Base-by-base conservation (phyloP, 2,888 invertebrate species). In the Drosophila lutescens region DNA sequence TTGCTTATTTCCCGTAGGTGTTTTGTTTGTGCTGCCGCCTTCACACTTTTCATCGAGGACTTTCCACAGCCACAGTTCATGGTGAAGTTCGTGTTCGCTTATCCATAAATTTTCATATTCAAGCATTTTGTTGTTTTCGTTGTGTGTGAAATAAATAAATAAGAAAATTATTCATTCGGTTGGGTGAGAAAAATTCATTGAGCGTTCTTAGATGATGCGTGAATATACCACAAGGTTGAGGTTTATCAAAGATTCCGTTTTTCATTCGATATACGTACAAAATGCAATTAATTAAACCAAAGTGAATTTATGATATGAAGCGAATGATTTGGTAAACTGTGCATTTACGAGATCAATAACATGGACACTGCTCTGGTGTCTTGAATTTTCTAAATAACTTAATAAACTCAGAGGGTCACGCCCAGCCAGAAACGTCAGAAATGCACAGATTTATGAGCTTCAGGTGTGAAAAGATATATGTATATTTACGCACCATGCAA, bases 401-500 rank as follows among this genome's bases (percentile, higher is more conserved):
- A 68, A 67, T 49, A 62, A 55, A 34, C 30, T 38, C 2, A 46
- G 15, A 41, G 38, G 26, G 26, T 26, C 26, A 26, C 26, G 26
- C 26, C 26, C 26, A 9, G 1, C 53, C n/a, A 50, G 34, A 38
- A 50, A 40, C 34, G 20, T 34, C 34, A 43, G 69, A 62, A 49
- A 68, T 73, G 60, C 13, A 30, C 49, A 59, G 73, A 86, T 78
- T 74, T 76, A 84, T 78, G 73, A 41, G 70, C 60, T 55, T 74
- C 73, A 84, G 87, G 87, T 88, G 88, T 65, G 74, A 75, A 78
- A 65, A 55, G 66, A 78, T 50, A 34, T 30, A 30, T 30, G 8
- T 49, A 40, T 13, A 38, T 34, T n/a, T 10, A 23, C 30, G 40
- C 40, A 34, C 53, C 44, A 4, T 53, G 36, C 6, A 43, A 20